These are phyloP conservation scores for Leucopternis melanops DNA, from an alignment of 2,113 vertebrate genomes.

Conservation along the genomic window DNA sequence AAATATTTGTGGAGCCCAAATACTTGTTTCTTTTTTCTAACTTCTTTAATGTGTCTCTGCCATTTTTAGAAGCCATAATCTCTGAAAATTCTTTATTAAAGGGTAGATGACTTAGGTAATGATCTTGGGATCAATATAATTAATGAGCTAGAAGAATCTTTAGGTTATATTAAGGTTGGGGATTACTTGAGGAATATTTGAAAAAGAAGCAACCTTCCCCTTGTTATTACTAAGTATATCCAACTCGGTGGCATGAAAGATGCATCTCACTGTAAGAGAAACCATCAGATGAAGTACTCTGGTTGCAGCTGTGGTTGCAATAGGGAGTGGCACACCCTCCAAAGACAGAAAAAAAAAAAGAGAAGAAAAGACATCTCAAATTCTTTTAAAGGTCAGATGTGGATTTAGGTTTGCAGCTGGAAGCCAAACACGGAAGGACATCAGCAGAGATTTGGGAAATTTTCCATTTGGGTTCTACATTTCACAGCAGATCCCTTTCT, in stretches of 20 bases:
- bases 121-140: background rate
- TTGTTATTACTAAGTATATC: background rate
- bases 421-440: background rate
- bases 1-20: background rate
- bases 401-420: background rate
- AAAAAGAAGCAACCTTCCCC: background rate
- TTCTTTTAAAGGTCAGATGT: constrained; percentile 18
- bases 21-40: background rate
- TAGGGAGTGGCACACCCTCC: background rate
- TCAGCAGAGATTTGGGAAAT: background rate
- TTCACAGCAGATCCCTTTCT: background rate
- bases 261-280: background rate
- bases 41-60: background rate
- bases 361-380: background rate
- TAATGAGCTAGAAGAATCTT: background rate
- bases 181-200: background rate
- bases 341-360: background rate
- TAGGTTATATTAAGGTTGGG: background rate
- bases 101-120: background rate
- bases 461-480: background rate
- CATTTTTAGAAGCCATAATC: background rate
- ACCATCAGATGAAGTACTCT: background rate
- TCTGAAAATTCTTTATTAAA: background rate
- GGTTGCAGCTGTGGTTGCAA: background rate
- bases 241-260: background rate